Conservation (phyloP, 1,140 invertebrate species). For the Drosophila busckii region DNA sequence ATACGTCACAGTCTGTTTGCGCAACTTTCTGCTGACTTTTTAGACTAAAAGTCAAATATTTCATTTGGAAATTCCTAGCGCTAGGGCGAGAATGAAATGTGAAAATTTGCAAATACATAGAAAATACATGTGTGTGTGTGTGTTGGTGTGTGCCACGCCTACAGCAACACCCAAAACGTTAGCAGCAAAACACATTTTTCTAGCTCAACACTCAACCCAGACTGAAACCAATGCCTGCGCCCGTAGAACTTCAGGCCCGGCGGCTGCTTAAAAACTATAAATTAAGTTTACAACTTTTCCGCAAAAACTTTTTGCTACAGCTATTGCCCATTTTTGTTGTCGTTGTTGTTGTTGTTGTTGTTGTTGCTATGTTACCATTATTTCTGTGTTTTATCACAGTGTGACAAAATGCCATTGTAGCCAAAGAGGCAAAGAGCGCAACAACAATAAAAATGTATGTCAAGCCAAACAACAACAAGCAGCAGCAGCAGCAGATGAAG, state of each 20-base stretch:
- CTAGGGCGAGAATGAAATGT: constrained; percentile 71
- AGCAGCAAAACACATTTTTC: constrained; percentile 58
- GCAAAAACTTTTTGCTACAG: constrained; percentile 45
- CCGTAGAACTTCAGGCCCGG: constrained; percentile 18
- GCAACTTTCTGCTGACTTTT: constrained; percentile 68
- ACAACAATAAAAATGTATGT: constrained; percentile 53
- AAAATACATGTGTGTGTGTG: background rate
- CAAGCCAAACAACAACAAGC: constrained; percentile 45
- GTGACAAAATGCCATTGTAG: constrained; percentile 66
- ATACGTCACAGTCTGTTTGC: constrained; percentile 62
- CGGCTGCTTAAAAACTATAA: constrained; percentile 75
- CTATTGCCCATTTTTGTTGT: background rate
- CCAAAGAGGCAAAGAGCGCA: constrained; percentile 7
- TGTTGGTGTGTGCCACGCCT: constrained; percentile 21
- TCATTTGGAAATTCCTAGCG: constrained; percentile 72
- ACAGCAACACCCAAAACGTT: constrained; percentile 31
- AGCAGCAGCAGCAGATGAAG: too few relatives aligned
- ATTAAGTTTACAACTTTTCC: constrained; percentile 75
- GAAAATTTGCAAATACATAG: constrained; percentile 49
- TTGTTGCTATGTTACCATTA: constrained; percentile 40
- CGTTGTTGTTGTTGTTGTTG: background rate
- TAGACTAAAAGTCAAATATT: constrained; percentile 75
- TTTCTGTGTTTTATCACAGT: constrained; percentile 66
- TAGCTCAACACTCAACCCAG: constrained; percentile 5
- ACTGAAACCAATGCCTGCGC: background rate